phyloP scores from a whole-genome alignment of 2,888 invertebrate genomes.

The Mythimna impura region DNA sequence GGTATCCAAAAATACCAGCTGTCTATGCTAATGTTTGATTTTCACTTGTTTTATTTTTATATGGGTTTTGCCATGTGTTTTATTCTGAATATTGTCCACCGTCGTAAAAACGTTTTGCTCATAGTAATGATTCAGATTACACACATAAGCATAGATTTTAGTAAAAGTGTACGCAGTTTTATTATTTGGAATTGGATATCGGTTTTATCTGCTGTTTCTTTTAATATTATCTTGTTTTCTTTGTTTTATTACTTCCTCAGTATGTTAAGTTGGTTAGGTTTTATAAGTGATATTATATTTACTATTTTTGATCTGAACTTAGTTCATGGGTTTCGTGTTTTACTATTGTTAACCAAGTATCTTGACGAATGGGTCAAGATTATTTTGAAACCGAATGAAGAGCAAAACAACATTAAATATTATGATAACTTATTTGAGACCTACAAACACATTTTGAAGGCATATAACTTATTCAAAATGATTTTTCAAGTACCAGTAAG shows the following conservation, averaged over 20 bases:
- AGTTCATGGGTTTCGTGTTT: neutral
- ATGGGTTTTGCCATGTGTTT: neutral
- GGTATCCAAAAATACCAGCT: neutral
- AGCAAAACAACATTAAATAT: neutral
- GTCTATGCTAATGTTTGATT: neutral
- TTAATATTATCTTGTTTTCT: neutral
- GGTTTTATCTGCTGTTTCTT: neutral
- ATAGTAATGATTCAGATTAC: neutral
- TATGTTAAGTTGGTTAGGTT: neutral
- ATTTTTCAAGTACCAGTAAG: slow-evolving; percentile 2
- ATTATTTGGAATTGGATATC: slow-evolving; percentile 2
- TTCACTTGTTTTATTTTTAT: neutral
- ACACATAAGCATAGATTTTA: neutral
- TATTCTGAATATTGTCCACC: neutral
- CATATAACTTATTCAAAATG: neutral
- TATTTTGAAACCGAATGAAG: neutral
- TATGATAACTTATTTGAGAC: neutral
- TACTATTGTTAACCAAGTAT: neutral
- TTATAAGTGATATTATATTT: neutral
- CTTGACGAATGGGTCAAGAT: neutral
- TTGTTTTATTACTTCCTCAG: neutral
- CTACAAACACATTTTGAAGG: slow-evolving; percentile 1
- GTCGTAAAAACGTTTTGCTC: neutral
- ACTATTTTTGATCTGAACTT: neutral
- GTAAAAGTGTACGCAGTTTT: neutral